Evolutionary conservation across 2,888 invertebrate species (phyloP).

Genomic region (Perdita meconis): DNA sequence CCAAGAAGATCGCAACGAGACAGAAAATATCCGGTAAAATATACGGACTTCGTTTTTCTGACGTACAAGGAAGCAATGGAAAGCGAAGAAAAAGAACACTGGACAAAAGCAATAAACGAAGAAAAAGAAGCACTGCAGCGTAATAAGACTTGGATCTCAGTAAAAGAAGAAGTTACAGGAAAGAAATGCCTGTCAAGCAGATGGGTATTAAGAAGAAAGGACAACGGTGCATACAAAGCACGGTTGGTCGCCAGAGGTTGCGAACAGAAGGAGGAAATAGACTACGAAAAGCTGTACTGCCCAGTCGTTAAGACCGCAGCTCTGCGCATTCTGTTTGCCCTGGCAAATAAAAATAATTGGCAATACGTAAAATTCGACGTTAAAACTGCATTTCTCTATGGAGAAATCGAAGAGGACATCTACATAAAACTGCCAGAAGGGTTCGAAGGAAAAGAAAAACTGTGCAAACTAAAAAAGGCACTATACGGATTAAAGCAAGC

Average conservation of each 20-base stretch:
- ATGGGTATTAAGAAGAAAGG: neutral
- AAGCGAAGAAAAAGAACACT: no score
- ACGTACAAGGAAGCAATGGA: no score
- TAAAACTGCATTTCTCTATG: neutral
- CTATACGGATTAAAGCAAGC: no score
- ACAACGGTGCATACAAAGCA: neutral
- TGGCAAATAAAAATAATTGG: neutral
- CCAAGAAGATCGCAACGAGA: no score
- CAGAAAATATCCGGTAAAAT: no score
- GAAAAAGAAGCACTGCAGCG: neutral
- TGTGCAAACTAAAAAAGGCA: no score
- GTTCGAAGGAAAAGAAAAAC: no score
- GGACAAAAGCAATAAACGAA: neutral
- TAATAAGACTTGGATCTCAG: neutral
- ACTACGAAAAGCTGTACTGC: no score
- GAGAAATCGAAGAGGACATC: neutral
- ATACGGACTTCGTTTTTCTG: no score
- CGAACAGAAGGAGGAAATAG: neutral
- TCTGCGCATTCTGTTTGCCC: neutral
- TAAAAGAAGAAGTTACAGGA: neutral
- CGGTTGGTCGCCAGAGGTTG: neutral
- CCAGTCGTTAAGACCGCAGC: neutral
- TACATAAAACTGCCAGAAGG: neutral
- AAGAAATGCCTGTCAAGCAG: neutral
- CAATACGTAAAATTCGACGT: neutral